Evolutionary conservation across 1,140 invertebrate species (phyloP).

Genomic region (Drosophila athabasca): DNA sequence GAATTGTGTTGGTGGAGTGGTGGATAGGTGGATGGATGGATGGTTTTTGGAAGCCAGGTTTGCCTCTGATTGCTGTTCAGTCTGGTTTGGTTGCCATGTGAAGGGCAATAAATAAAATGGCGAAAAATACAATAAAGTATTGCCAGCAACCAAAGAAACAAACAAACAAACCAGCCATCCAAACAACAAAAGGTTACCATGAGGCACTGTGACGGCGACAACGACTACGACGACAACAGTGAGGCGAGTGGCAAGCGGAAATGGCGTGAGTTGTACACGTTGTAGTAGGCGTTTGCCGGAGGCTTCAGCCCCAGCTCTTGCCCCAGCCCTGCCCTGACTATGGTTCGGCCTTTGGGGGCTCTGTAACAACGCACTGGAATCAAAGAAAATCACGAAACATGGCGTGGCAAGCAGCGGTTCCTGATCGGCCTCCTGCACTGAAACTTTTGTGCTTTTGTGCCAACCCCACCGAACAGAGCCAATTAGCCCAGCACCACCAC

Average conservation of each 20-base stretch:
- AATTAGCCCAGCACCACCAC: conserved; percentile 29
- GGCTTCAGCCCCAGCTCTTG: conserved; percentile 1
- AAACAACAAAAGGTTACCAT: conserved; percentile 32
- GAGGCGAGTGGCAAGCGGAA: conserved; percentile 54
- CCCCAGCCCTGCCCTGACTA: not conserved
- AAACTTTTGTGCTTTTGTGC: conserved; percentile 23
- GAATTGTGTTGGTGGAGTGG: not conserved
- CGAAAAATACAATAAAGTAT: conserved; percentile 78
- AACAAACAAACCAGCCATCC: conserved; percentile 29
- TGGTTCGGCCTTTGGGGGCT: conserved; percentile 14
- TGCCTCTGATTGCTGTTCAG: not conserved
- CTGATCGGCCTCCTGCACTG: conserved; percentile 24
- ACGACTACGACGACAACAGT: conserved; percentile 47
- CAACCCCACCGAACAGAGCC: conserved; percentile 18
- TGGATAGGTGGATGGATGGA: conserved; percentile 4
- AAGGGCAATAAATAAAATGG: conserved; percentile 79
- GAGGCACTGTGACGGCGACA: conserved; percentile 34
- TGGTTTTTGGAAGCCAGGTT: not conserved
- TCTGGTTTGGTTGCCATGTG: conserved; percentile 56
- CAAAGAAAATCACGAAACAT: conserved; percentile 77
- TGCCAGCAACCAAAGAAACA: conserved; percentile 52
- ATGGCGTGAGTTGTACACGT: conserved; percentile 69
- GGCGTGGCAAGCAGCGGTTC: conserved; percentile 75
- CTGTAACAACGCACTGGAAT: conserved; percentile 56
- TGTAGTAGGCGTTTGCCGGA: conserved; percentile 58